A percentile compares a stretch with the other conserved stretches of the same genome.
Conservation (phyloP, 2,113 vertebrate genomes). For the Labeo catla region DNA sequence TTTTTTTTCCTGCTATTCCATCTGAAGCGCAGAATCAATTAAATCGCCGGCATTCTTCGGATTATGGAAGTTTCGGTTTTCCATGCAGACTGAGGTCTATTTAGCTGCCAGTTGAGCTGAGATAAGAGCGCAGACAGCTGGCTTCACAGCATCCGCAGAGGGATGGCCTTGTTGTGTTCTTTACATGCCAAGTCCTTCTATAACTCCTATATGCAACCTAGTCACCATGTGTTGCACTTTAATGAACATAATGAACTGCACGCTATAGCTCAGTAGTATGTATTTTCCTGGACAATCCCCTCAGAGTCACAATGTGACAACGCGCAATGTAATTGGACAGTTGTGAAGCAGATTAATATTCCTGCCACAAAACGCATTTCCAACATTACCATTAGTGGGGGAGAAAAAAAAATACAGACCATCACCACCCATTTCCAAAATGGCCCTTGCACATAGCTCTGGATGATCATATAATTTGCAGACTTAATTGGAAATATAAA, state of each 20-base stretch:
- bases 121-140: neutral
- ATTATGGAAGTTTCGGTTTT: neutral
- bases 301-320: conserved; percentile 45
- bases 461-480: conserved; percentile 82
- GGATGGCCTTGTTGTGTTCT: neutral
- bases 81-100: neutral
- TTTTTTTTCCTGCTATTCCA: neutral
- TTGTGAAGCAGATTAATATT: conserved; percentile 69
- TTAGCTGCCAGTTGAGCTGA: neutral
- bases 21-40: neutral
- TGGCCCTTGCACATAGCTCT: conserved; percentile 67
- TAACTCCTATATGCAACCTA: neutral
- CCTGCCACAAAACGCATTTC: conserved; percentile 66
- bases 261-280: neutral
- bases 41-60: neutral
- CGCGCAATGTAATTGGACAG: conserved; percentile 22
- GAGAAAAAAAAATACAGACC: conserved; percentile 66
- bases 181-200: neutral
- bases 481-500: conserved; percentile 84
- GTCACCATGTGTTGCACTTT: neutral
- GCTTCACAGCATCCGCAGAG: neutral
- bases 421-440: conserved; percentile 73
- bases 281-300: conserved; percentile 14
- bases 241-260: conserved; percentile 11
- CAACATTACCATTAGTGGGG: conserved; percentile 69